Evolutionary conservation across 2,113 vertebrate genomes (phyloP).

Genomic region (Pollimyrus isidori): DNA sequence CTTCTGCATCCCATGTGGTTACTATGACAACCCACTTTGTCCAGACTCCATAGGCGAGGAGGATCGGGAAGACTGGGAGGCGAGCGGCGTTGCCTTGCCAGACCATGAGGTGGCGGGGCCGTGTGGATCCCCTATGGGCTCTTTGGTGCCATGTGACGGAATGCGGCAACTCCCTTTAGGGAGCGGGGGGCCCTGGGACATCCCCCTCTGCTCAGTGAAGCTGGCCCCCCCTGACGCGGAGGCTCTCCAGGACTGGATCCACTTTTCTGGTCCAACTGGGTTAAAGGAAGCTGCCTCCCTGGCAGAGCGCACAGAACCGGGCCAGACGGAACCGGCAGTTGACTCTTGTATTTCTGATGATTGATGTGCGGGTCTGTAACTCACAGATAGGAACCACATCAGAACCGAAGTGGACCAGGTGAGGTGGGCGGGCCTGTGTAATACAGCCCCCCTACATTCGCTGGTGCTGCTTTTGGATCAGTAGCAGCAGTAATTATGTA

Average conservation of each 20-base stretch:
- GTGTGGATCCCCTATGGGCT: too few species aligned
- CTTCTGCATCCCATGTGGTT: neutral
- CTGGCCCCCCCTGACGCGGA: constrained; percentile 18
- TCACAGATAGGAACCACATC: neutral
- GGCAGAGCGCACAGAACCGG: neutral
- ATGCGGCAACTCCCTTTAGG: neutral
- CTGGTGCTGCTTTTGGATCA: neutral
- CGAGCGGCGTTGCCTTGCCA: constrained; percentile 3
- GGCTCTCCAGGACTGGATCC: neutral
- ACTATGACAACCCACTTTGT: constrained; percentile 8
- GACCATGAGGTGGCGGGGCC: neutral
- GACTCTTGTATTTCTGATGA: neutral
- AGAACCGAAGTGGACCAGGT: neutral
- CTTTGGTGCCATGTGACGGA: neutral
- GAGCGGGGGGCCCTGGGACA: neutral
- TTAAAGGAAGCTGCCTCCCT: neutral
- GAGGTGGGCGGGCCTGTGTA: neutral
- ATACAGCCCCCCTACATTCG: neutral
- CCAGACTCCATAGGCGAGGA: neutral
- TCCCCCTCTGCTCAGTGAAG: constrained; percentile 37
- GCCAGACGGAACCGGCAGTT: neutral
- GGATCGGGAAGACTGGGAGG: constrained; percentile 24
- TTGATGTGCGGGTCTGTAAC: neutral
- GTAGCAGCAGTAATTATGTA: neutral
- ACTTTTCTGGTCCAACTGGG: neutral